Evolutionary conservation across 2,113 vertebrate species (phyloP), one percentile per base, ranked within the genome.

Genomic region (Hemichromis elongatus): DNA sequence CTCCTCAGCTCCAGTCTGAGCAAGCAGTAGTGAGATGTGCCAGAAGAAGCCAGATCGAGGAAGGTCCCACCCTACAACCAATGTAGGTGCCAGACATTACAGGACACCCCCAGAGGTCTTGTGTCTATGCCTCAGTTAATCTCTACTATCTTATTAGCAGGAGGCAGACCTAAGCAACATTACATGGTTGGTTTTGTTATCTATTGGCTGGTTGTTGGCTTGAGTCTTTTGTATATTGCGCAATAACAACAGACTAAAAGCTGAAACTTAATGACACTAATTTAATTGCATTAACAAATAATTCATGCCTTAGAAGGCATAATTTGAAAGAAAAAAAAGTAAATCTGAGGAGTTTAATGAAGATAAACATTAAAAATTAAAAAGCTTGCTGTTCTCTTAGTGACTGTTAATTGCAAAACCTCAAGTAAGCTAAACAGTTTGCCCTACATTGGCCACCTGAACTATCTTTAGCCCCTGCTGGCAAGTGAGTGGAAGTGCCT

Each of bases 401-500:
- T 80, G 66, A 56, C 40, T 95, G 94, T 95, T 93, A 91, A 94
- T 91, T 92, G 91, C 94, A 95, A 93, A 90, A 88, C 89, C 89
- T 95, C 79, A 94, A 94, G 94, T 94, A 93, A 92, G 87, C 88
- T 87, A 86, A 94, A 94, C 88, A 93, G 90, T 93, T 88, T 92
- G 87, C 85, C 68, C 86, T 85, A 88, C 81, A 84, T 80, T 88
- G 90, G 86, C 91, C 92, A 94, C 90, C 90, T 84, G 80, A 78
- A 87, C 91, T 96, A 96, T 96, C 93, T 96, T 96, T 97, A 97
- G 96, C 93, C 91, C 81, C 89, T 88, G 92, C 93, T 89, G 95
- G 96, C 96, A 95, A 96, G 93, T 96, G 95, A 96, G 95, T 96
- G 96, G 94, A 95, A 95, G 95, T 93, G 94, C 90, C 90, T 89